Evolutionary conservation across 2,888 invertebrate genomes (phyloP), one percentile per base, ranked within the genome.

Genomic region (Apantesis nais): DNA sequence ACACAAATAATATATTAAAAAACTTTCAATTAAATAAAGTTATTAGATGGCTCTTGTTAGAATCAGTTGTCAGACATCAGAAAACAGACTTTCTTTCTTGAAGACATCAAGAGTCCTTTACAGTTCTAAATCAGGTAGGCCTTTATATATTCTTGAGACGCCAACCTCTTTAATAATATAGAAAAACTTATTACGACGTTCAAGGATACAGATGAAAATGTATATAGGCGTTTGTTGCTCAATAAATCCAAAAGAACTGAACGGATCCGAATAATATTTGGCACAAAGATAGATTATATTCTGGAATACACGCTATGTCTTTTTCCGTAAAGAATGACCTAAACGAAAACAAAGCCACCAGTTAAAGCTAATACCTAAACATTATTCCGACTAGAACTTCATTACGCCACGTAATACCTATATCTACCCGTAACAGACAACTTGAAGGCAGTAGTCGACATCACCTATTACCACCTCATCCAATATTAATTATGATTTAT

Each of bases 401-500:
- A 52, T 52, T 58, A 14, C 55, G 55, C n/a, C 29, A 58, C 29
- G 25, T 29, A 25, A 55, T 55, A 58, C 55, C 25, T 29, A 29
- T 14, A 58, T 58, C 55, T 58, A 29, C 25, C 29, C 55, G 58
- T 14, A 55, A 8, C 55, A 55, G 14, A 4, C 25, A 55, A 25
- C 55, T 25, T 5, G 55, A 58, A 58, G 29, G 16, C 29, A 58
- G 29, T 58, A 34, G 41, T 52, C 34, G 62, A 55, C 44, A 66
- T 65, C 68, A 71, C 48, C 31, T 55, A 64, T 71, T 74, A 70
- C 63, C 70, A 70, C 72, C 74, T 78, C 81, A 76, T 79, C 73
- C 76, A 78, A 77, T 78, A 84, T 78, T 81, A 83, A 82, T 83
- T 81, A 81, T 71, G 67, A 78, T 73, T 80, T 73, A 68, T 74